Evolutionary conservation across 2,888 invertebrate genomes (phyloP), one percentile per base, ranked within the genome.

Genomic region (Spialia ferax): DNA sequence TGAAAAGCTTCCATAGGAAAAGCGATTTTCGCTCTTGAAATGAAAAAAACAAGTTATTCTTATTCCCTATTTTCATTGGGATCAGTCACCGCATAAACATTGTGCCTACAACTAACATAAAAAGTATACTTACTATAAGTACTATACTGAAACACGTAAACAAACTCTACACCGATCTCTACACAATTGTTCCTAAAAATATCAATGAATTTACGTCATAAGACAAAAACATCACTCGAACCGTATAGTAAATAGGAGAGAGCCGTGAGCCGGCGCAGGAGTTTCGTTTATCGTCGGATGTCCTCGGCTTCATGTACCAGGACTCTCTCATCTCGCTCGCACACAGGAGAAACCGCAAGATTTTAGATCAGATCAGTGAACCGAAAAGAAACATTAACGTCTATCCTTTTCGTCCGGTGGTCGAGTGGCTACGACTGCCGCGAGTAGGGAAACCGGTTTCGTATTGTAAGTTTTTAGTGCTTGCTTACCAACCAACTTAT

Each of bases 291-390:
- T 63, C 69, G 69, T 89, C 89, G 91, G 77, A 22, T 57, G 69
- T 70, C 73, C 73, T 87, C 91, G 89, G 87, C 42, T 59, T 66
- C 66, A 79, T 78, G 80, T 79, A 79, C 66, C 78, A 76, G 73
- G 68, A 45, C 71, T 50, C 29, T 23, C 26, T 13, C 22, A 70
- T 70, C 79, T 75, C 20, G 87, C 82, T 87, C 84, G 13, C 74
- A 80, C 87, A 78, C 70, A 71, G 73, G 70, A 45, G 45, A 45
- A 45, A 77, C 76, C 75, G 74, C 79, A 82, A 82, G 79, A 82
- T 82, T 79, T 78, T 79, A 82, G 84, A 86, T 87, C 85, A 85
- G 90, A 91, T 89, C 89, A 88, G 80, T 89, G 91, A 92, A 92
- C 89, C 83, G 85, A 87, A 91, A 89, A 88, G 89, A 86, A 89